A percentile compares a stretch with the other conserved stretches of the same genome.
Conservation (phyloP, 2,113 vertebrate species). For the Cervus canadensis region DNA sequence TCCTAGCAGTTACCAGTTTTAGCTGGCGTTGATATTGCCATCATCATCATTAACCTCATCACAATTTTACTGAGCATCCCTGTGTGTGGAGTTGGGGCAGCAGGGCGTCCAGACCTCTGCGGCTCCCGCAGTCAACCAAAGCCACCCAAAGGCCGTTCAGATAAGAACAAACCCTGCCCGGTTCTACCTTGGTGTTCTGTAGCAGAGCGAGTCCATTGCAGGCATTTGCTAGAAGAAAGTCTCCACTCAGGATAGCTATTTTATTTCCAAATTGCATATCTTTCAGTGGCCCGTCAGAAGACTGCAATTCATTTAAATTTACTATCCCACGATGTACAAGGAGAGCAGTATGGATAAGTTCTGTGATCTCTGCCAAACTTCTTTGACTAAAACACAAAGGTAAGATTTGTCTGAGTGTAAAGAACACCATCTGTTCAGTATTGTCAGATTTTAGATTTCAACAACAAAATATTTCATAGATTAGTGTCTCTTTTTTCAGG, state of each 20-base stretch:
- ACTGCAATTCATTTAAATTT: constrained; percentile 90
- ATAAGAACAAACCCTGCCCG: background rate
- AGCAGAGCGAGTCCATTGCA: constrained; percentile 93
- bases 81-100: background rate
- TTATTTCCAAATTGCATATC: constrained; percentile 99
- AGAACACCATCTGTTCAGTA: background rate
- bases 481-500: background rate
- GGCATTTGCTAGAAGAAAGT: constrained; percentile 96
- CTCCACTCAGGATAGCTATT: constrained; percentile 96
- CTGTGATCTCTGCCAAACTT: constrained; percentile 96
- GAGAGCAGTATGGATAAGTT: constrained; percentile 97
- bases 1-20: background rate
- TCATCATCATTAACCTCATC: background rate
- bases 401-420: constrained; percentile 46
- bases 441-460: background rate
- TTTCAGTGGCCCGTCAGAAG: constrained; percentile 92
- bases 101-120: background rate
- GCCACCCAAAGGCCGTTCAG: background rate
- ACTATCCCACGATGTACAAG: constrained; percentile 97
- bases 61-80: background rate
- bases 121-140: background rate
- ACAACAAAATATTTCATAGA: constrained; percentile 38
- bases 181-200: constrained; percentile 94
- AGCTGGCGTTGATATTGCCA: background rate
- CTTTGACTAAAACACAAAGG: constrained; percentile 85